Percentiles rank a stretch among this genome's conserved stretches.
These are phyloP conservation scores for Megaustenia siamemsis DNA, from an alignment of 2,888 invertebrate species.

Conservation along the genomic window DNA sequence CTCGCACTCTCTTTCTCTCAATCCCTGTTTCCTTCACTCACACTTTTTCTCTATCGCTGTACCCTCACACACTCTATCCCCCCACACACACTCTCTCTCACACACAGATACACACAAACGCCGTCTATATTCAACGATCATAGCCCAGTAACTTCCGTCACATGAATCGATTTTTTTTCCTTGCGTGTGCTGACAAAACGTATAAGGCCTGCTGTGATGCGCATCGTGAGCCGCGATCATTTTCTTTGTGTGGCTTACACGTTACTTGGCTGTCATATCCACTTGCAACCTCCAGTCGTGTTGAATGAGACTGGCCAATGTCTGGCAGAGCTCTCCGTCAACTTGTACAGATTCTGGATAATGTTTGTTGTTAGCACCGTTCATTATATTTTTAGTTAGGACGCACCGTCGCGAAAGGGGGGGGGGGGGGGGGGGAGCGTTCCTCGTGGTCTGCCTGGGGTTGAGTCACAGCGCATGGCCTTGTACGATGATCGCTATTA, in stretches of 20 bases:
- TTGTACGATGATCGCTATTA: too few relatives aligned
- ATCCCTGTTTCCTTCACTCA: background rate
- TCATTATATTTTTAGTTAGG: too few relatives aligned
- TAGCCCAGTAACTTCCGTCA: background rate
- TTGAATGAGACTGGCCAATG: background rate
- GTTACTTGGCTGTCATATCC: background rate
- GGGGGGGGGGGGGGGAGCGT: too few relatives aligned
- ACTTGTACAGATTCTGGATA: too few relatives aligned
- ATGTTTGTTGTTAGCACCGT: too few relatives aligned
- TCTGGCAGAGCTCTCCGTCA: background rate
- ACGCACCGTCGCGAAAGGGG: too few relatives aligned
- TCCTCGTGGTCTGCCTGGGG: slow-evolving; percentile 7
- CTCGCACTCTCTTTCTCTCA: background rate
- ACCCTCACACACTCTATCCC: background rate
- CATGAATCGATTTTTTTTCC: slow-evolving; percentile 18
- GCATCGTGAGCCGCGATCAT: background rate
- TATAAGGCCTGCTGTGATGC: background rate
- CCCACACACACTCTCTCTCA: background rate
- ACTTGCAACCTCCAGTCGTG: background rate
- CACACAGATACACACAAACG: background rate
- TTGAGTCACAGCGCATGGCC: too few relatives aligned
- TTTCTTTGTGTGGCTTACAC: slow-evolving; percentile 22
- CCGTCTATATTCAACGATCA: too few relatives aligned
- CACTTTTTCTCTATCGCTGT: background rate
- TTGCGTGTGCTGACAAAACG: background rate